Percentiles rank a stretch among this genome's conserved stretches.
Conservation (phyloP, 2,113 vertebrate genomes). For the Mastomys coucha region DNA sequence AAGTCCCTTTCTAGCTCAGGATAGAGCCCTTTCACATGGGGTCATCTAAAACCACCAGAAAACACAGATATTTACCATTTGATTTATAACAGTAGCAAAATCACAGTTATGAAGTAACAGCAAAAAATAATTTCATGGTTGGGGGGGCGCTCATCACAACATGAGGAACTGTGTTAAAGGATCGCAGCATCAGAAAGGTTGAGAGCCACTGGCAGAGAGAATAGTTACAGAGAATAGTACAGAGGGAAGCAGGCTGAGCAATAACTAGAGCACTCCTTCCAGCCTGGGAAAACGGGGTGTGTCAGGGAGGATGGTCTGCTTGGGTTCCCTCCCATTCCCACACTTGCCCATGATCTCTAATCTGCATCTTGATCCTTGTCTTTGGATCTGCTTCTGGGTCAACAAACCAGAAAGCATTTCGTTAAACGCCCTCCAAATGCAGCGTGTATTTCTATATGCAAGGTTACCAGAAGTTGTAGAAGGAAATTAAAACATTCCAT, state of each 20-base stretch:
- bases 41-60: background rate
- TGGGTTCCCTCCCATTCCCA: background rate
- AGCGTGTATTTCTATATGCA: background rate
- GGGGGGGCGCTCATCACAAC: background rate
- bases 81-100: background rate
- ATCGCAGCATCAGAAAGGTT: background rate
- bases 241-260: background rate
- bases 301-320: no score
- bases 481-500: slow-evolving; percentile 1
- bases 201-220: background rate
- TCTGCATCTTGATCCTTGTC: background rate
- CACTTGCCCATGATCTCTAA: background rate
- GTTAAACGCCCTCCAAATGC: background rate
- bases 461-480: background rate
- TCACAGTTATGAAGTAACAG: background rate
- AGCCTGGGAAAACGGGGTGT: background rate
- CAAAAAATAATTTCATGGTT: no score
- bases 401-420: background rate
- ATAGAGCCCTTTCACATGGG: background rate
- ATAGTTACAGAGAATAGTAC: background rate
- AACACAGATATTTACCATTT: background rate
- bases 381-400: background rate
- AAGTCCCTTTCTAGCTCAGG: background rate
- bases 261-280: background rate
- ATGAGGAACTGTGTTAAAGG: background rate